phyloP scores from a whole-genome alignment of 2,113 vertebrate species.

The Podiceps cristatus region DNA sequence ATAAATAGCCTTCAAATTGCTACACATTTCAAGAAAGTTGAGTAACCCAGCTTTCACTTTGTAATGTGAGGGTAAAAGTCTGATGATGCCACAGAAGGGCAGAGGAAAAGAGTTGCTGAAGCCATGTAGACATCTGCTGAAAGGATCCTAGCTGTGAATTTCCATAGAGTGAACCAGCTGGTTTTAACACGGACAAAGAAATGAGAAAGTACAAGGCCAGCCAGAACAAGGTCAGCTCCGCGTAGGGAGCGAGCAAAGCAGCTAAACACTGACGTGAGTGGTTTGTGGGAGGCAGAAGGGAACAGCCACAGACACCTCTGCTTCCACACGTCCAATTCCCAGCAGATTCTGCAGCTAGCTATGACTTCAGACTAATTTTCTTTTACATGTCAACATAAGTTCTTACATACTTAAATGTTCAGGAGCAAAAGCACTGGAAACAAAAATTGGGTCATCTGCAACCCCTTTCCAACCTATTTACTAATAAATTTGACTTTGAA shows the following conservation, averaged over 20 bases:
- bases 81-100: conserved; percentile 62
- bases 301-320: neutral
- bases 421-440: neutral
- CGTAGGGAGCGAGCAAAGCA: neutral
- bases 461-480: neutral
- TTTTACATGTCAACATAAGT: neutral
- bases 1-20: conserved; percentile 61
- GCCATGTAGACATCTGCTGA: conserved; percentile 64
- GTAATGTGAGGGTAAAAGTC: conserved; percentile 49
- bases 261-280: neutral
- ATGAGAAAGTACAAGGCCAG: conserved; percentile 51
- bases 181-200: conserved; percentile 53
- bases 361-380: neutral
- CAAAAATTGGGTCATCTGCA: neutral
- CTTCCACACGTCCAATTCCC: neutral
- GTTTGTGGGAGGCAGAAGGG: neutral
- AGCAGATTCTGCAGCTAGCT: neutral
- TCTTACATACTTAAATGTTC: neutral
- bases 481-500: neutral
- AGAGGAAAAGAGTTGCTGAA: conserved; percentile 48
- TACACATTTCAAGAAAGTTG: conserved; percentile 46
- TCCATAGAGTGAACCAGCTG: conserved; percentile 62
- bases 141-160: conserved; percentile 61
- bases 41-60: conserved; percentile 60
- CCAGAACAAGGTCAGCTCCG: conserved; percentile 60